A percentile compares a stretch with the other conserved stretches of the same genome.
phyloP scores from a whole-genome alignment of 1,140 invertebrate genomes.

The Drosophila lini region DNA sequence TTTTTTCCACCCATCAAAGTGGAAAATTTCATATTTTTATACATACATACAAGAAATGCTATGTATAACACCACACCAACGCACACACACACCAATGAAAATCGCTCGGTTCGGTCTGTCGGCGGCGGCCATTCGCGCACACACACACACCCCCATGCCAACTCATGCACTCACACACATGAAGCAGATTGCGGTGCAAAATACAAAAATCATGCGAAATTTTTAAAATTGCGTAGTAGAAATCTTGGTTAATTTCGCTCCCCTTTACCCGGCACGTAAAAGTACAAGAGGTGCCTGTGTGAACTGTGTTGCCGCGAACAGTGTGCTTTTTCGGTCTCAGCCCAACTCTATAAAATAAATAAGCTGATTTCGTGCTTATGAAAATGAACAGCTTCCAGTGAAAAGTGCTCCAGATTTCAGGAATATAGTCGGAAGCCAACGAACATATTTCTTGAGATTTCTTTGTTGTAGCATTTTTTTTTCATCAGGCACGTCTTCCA shows the following conservation, averaged over 20 bases:
- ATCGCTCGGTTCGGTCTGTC: slow-evolving; percentile 32
- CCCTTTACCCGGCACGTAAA: slow-evolving; percentile 4
- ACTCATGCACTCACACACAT: slow-evolving; percentile 45
- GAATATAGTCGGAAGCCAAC: slow-evolving; percentile 38
- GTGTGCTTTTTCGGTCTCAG: slow-evolving; percentile 29
- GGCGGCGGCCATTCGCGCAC: slow-evolving; percentile 69
- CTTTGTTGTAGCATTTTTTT: slow-evolving; percentile 75
- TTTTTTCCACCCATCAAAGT: slow-evolving; percentile 49
- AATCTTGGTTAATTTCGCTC: slow-evolving; percentile 29
- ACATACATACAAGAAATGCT: slow-evolving; percentile 83
- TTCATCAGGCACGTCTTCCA: slow-evolving; percentile 74
- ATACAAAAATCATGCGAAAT: slow-evolving; percentile 79
- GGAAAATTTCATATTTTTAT: slow-evolving; percentile 82
- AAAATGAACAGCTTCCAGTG: slow-evolving; percentile 19
- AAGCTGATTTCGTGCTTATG: background rate
- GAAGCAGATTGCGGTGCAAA: slow-evolving; percentile 78
- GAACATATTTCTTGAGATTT: slow-evolving; percentile 59
- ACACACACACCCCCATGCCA: slow-evolving; percentile 48
- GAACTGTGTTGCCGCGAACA: slow-evolving; percentile 17
- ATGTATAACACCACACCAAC: slow-evolving; percentile 81
- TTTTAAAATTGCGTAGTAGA: slow-evolving; percentile 78
- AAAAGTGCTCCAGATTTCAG: slow-evolving; percentile 28
- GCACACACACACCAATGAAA: slow-evolving; percentile 45
- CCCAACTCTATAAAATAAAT: background rate
- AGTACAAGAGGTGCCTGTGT: slow-evolving; percentile 11